Evolutionary conservation across 2,888 invertebrate species (phyloP).

Genomic region (Temnothorax ravouxi): DNA sequence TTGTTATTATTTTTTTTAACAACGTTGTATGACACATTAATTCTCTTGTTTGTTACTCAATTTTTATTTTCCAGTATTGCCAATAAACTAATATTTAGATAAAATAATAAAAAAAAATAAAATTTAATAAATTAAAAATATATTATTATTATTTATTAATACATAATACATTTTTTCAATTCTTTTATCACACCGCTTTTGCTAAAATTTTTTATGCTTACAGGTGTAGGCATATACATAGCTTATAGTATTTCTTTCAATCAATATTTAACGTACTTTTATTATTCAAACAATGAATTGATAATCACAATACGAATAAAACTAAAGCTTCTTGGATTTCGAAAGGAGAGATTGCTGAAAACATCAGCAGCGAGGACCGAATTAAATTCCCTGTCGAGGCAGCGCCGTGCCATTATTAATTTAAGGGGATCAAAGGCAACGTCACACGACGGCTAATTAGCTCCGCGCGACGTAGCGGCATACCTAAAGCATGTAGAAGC

Average conservation of each 20-base stretch:
- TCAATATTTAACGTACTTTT: slow-evolving; percentile 3
- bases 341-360: slow-evolving; percentile 20
- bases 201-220: background rate
- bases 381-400: slow-evolving; percentile 63
- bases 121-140: background rate
- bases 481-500: slow-evolving; percentile 31
- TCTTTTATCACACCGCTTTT: background rate
- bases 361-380: slow-evolving; percentile 23
- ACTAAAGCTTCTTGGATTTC: background rate
- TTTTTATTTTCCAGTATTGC: background rate
- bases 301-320: background rate
- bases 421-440: slow-evolving; percentile 74
- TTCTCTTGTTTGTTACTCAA: background rate
- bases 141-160: background rate
- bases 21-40: background rate
- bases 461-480: slow-evolving; percentile 56
- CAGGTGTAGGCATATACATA: background rate
- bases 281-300: background rate
- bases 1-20: slow-evolving; percentile 9
- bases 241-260: background rate
- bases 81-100: background rate
- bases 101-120: background rate
- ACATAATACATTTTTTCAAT: slow-evolving; percentile 7
- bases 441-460: slow-evolving; percentile 74
- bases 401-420: slow-evolving; percentile 73